phyloP scores from a whole-genome alignment of 1,140 invertebrate species.

The Ectropis grisescens region DNA sequence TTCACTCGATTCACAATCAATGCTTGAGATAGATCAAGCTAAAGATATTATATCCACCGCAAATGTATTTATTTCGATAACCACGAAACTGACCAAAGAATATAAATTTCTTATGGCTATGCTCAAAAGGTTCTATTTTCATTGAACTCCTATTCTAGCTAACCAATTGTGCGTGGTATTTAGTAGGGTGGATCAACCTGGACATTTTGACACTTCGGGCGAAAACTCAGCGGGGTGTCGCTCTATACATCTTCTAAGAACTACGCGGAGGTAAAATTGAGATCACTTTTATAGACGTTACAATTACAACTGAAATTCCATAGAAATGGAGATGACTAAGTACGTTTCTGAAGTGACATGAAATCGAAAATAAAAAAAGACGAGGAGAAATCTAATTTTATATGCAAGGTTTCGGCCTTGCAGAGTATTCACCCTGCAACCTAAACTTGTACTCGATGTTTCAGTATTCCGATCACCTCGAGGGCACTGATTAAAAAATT shows the following conservation, averaged over 20 bases:
- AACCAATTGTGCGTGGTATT: no score
- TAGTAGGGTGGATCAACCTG: constrained; percentile 45
- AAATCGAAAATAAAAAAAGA: no score
- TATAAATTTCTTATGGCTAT: no score
- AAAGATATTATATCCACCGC: constrained; percentile 36
- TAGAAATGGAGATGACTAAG: no score
- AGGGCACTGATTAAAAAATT: constrained; percentile 29
- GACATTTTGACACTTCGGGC: constrained; percentile 64
- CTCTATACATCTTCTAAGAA: constrained; percentile 54
- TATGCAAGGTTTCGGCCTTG: no score
- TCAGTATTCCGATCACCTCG: constrained; percentile 27
- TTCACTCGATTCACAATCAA: constrained; percentile 31
- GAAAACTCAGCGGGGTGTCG: constrained; percentile 53
- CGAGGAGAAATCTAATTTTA: no score
- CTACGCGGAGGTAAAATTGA: constrained; percentile 47
- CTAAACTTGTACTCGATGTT: no score
- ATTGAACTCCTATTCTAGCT: no score
- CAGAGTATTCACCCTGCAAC: no score
- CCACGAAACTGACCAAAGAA: no score
- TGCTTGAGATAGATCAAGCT: constrained; percentile 34
- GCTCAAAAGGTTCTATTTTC: no score
- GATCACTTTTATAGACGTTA: constrained; percentile 40
- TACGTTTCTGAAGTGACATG: no score
- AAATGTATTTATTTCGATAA: constrained; percentile 29
- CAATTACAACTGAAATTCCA: constrained; percentile 34